These are phyloP conservation scores for Myotis daubentonii DNA, from an alignment of 2,797 vertebrate species.

Conservation along the genomic window DNA sequence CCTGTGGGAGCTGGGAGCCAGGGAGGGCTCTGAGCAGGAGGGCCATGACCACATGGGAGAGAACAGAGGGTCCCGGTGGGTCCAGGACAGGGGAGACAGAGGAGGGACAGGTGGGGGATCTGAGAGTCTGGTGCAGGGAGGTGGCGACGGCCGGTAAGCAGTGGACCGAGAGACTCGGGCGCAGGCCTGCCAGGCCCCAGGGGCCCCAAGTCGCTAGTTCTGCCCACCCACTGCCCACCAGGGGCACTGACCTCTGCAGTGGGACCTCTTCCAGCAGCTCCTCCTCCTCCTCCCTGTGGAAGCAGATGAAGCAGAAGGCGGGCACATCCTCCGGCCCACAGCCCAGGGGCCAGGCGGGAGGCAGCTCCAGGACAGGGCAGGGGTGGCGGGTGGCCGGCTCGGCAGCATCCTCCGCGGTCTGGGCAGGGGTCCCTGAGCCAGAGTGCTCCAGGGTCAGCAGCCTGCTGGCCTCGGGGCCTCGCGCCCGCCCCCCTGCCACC, in stretches of 20 bases:
- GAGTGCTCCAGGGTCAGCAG: slow-evolving; percentile 67
- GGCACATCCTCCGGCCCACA: slow-evolving; percentile 75
- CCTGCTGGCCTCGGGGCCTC: slow-evolving; percentile 41
- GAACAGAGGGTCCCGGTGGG: not conserved
- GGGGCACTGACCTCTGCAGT: slow-evolving; percentile 83
- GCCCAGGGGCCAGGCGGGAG: slow-evolving; percentile 47
- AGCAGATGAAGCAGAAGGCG: slow-evolving; percentile 88
- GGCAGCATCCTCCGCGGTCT: slow-evolving; percentile 9
- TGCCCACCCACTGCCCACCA: not conserved
- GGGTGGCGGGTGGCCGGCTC: not conserved
- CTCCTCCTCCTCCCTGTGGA: slow-evolving; percentile 86
- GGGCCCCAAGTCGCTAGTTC: not conserved
- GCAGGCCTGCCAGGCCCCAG: not conserved
- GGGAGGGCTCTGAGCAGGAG: not conserved
- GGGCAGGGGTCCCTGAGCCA: not conserved
- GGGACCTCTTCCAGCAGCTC: slow-evolving; percentile 86
- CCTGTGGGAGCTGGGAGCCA: not conserved
- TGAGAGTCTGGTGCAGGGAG: not conserved
- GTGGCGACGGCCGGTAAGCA: not conserved
- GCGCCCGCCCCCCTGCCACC: slow-evolving; percentile 52
- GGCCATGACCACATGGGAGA: not conserved
- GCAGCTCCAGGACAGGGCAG: slow-evolving; percentile 61
- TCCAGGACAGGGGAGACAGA: not conserved
- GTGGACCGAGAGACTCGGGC: not conserved
- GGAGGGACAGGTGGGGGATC: not conserved